Conservation (phyloP, 2,888 invertebrate genomes). For the Muscina levida region DNA sequence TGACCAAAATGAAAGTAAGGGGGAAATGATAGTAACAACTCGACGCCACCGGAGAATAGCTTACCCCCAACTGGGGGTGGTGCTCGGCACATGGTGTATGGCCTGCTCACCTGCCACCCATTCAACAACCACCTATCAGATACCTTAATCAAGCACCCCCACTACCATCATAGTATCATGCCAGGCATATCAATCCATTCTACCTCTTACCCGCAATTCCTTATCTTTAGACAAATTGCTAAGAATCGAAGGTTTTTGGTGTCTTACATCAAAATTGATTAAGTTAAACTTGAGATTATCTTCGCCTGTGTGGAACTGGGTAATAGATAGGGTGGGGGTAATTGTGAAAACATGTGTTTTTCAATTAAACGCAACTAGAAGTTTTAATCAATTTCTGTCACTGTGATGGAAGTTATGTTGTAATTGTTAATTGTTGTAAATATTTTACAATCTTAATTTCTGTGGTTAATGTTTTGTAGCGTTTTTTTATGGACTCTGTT, state of each 20-base stretch:
- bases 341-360: constrained; percentile 36
- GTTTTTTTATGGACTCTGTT: constrained; percentile 16
- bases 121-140: not conserved
- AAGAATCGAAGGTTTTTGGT: not conserved
- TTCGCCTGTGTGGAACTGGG: not conserved
- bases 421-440: constrained; percentile 10
- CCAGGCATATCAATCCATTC: not conserved
- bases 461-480: not conserved
- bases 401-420: not conserved
- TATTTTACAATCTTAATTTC: constrained; percentile 5
- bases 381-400: not conserved
- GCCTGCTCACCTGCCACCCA: not conserved
- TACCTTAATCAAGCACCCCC: not conserved
- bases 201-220: not conserved
- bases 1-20: not conserved
- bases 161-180: not conserved
- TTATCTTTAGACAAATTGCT: constrained; percentile 22
- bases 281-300: constrained; percentile 14
- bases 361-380: not conserved
- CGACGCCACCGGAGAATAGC: too few relatives aligned
- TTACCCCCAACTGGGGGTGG: too few relatives aligned
- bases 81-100: too few relatives aligned
- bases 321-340: not conserved
- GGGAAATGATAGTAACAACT: not conserved
- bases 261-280: not conserved